phyloP scores from a whole-genome alignment of 2,888 invertebrate genomes.

The Paralinhomoeus sp. region DNA sequence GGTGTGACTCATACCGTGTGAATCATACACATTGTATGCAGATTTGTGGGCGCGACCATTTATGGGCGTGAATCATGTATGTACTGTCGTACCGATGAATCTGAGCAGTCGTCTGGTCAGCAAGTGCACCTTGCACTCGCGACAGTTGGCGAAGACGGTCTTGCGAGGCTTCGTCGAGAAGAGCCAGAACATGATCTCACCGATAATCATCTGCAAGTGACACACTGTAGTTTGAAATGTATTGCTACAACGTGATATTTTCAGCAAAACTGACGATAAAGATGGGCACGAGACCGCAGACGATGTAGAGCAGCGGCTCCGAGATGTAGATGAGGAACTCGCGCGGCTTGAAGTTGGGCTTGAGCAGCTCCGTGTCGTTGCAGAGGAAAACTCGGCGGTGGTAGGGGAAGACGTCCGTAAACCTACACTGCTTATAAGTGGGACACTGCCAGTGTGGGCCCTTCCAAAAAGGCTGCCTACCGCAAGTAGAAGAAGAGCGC shows the following conservation, averaged over 20 bases:
- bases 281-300: constrained; percentile 21
- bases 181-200: constrained; percentile 30
- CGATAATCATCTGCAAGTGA: constrained; percentile 26
- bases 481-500: constrained; percentile 30
- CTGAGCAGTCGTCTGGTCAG: constrained; percentile 27
- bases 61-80: not conserved
- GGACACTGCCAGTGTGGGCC: too few relatives aligned
- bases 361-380: constrained; percentile 19
- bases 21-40: too few relatives aligned
- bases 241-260: not conserved
- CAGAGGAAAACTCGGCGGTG: constrained; percentile 24
- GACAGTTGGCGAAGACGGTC: constrained; percentile 26
- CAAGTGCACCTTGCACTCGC: constrained; percentile 27
- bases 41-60: not conserved
- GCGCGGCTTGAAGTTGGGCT: constrained; percentile 23
- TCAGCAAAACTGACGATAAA: constrained; percentile 14
- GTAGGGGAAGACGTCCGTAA: constrained; percentile 24
- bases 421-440: too few relatives aligned
- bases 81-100: constrained; percentile 26
- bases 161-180: constrained; percentile 28
- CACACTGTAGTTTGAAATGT: too few relatives aligned
- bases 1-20: too few relatives aligned
- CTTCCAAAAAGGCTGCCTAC: constrained; percentile 19
- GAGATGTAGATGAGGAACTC: constrained; percentile 24
- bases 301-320: constrained; percentile 18